phyloP scores from a whole-genome alignment of 2,888 invertebrate genomes.

The Hydroisotoma schaefferi region DNA sequence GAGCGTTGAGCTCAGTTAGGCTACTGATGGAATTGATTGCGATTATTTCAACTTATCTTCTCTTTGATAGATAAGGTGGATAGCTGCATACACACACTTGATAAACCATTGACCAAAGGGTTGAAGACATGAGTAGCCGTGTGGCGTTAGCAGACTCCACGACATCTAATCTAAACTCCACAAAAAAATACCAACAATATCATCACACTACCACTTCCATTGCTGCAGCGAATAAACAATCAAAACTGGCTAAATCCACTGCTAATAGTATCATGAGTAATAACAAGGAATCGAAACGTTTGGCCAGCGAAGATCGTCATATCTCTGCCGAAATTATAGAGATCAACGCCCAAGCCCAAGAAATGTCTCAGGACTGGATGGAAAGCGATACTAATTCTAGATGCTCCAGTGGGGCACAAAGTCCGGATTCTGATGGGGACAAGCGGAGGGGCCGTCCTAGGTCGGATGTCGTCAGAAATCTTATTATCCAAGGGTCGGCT shows the following conservation, averaged over 20 bases:
- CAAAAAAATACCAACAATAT: too few relatives aligned
- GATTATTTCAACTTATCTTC: too few relatives aligned
- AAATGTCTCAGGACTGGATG: slow-evolving; percentile 27
- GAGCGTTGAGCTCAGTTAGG: too few relatives aligned
- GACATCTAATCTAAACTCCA: slow-evolving; percentile 16
- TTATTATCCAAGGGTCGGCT: slow-evolving; percentile 67
- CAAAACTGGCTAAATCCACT: slow-evolving; percentile 1
- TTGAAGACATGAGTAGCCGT: slow-evolving; percentile 23
- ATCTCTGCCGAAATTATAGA: too few relatives aligned
- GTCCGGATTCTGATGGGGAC: slow-evolving; percentile 49
- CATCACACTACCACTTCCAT: too few relatives aligned
- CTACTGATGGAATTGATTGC: too few relatives aligned
- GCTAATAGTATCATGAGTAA: too few relatives aligned
- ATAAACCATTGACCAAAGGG: slow-evolving; percentile 6
- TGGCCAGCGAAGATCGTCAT: too few relatives aligned
- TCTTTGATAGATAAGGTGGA: slow-evolving; percentile 13
- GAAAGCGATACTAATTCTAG: slow-evolving; percentile 39
- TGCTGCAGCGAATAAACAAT: slow-evolving; percentile 10
- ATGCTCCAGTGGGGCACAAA: slow-evolving; percentile 44
- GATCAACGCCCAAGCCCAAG: too few relatives aligned
- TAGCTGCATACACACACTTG: not conserved
- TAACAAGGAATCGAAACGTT: too few relatives aligned
- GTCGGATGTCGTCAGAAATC: slow-evolving; percentile 64
- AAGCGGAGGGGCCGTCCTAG: slow-evolving; percentile 66
- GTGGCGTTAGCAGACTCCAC: slow-evolving; percentile 36